A percentile compares a stretch with the other conserved stretches of the same genome.
Evolutionary conservation across 2,888 invertebrate genomes (phyloP).

Genomic region (Brassicogethes aeneus): DNA sequence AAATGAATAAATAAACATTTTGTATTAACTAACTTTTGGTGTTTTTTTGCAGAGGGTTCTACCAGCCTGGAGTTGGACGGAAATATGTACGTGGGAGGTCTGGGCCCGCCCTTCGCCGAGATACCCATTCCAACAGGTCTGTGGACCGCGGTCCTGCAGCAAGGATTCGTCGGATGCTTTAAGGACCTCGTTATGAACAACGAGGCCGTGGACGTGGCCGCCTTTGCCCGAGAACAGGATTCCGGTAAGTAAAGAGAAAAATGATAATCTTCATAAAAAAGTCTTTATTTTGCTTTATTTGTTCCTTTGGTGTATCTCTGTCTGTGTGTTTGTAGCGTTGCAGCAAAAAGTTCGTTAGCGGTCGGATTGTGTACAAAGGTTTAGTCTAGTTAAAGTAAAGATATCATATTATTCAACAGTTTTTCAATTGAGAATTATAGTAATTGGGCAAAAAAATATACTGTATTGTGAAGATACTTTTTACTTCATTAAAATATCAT

Average conservation of each 20-base stretch:
- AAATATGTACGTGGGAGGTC: conserved; percentile 79
- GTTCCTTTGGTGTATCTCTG: no score
- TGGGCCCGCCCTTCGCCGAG: conserved; percentile 71
- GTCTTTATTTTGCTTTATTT: no score
- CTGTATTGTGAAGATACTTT: no score
- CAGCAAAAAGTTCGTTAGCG: no score
- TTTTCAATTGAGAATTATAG: no score
- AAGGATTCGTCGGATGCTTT: conserved; percentile 91
- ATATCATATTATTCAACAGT: no score
- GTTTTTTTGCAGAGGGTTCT: conserved; percentile 62
- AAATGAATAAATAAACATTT: background rate
- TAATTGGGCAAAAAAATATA: no score
- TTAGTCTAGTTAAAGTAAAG: no score
- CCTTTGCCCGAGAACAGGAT: conserved; percentile 82
- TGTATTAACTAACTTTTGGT: background rate
- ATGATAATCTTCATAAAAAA: no score
- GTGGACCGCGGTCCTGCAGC: conserved; percentile 83
- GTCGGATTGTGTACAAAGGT: no score
- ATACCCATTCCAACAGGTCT: conserved; percentile 73
- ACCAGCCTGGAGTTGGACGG: conserved; percentile 84
- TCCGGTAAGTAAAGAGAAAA: conserved; percentile 61
- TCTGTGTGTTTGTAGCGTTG: no score
- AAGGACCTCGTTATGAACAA: conserved; percentile 83
- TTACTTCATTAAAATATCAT: no score
- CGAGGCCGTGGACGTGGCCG: conserved; percentile 79